Evolutionary conservation across 2,113 vertebrate species (phyloP), one percentile per base, ranked within the genome.

Genomic region (Aptenodytes patagonicus): DNA sequence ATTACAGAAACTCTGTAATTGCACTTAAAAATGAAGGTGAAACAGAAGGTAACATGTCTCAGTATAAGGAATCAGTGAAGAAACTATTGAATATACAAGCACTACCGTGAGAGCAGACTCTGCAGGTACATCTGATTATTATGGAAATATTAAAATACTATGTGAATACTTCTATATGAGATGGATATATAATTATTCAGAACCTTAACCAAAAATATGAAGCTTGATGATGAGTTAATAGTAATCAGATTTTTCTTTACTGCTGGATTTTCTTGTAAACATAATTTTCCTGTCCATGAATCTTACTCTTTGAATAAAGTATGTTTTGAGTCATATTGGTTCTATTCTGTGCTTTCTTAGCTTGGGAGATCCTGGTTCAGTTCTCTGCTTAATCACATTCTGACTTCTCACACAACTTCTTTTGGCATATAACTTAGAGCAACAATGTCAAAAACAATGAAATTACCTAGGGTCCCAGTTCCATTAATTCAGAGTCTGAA

Each of bases 11-110:
- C n/a, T 98, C 98, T 0, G 95, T 99, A 62, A 94, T 90, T 34
- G 97, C 94, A 6, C 97, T 99, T 85, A 99, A 99, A 97, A 99
- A 99, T 2, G 97, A 99, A 76, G 99, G 99, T 5, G 99, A 99
- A 82, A 99, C 86, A 9, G 99, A 99, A 92, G 82, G 89, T 29
- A 97, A 90, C 62, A 58, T 99, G 85, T 96, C 96, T 69, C 97
- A 96, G 91, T 99, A 99, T 98, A 99, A 99, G 95, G 98, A 99
- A 72, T 98, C 99, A 0, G 99, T 99, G 62, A 99, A 98, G 97
- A 99, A 98, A 82, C 90, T 99, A 2, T 46, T 99, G 72, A 97
- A 97, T 64, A 73, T 98, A 75, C 60, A 28, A 66, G 82, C 83
- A 13, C 82, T 54, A 44, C 40, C 31, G 6, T 91, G 69, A 95